A percentile compares a stretch with the other conserved stretches of the same genome.
Conservation (phyloP, 2,888 invertebrate genomes). For the Drosophila acutilabella region DNA sequence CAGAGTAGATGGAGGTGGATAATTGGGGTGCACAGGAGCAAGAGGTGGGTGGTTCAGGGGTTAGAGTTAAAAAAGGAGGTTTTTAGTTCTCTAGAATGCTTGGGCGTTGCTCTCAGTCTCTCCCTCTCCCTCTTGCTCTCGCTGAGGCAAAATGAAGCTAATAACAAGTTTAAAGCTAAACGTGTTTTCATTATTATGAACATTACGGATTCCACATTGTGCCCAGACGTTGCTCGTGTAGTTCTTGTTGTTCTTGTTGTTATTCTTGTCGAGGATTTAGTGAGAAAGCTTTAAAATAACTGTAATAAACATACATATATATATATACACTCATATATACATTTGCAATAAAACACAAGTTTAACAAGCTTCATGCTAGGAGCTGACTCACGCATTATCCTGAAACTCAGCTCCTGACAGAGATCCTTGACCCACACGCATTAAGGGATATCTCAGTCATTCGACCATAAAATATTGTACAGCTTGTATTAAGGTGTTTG, state of each 20-base stretch:
- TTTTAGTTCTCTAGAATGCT: slow-evolving; percentile 42
- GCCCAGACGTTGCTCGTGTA: slow-evolving; percentile 16
- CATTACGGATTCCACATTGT: slow-evolving; percentile 63
- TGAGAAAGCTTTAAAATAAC: slow-evolving; percentile 42
- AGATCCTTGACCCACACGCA: slow-evolving; percentile 40
- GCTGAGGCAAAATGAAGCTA: slow-evolving; percentile 67
- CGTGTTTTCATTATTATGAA: slow-evolving; percentile 76
- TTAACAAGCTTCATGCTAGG: slow-evolving; percentile 38
- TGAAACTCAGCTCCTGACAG: slow-evolving; percentile 27
- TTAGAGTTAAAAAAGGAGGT: not conserved
- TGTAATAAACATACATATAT: slow-evolving; percentile 51
- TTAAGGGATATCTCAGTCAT: slow-evolving; percentile 23
- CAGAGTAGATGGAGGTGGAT: not conserved
- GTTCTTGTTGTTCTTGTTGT: slow-evolving; percentile 7
- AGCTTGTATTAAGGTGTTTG: slow-evolving; percentile 54
- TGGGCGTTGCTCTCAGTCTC: slow-evolving; percentile 55
- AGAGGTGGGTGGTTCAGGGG: not conserved
- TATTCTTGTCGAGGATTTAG: slow-evolving; percentile 36
- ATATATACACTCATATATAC: slow-evolving; percentile 22
- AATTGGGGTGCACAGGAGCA: not conserved
- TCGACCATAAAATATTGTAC: slow-evolving; percentile 59
- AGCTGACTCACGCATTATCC: slow-evolving; percentile 44
- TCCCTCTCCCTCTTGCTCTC: slow-evolving; percentile 13
- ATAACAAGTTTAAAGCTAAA: slow-evolving; percentile 81
- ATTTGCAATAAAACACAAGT: slow-evolving; percentile 42